Evolutionary conservation across 2,113 vertebrate species (phyloP).

Genomic region (Apistogramma diplotaenia): DNA sequence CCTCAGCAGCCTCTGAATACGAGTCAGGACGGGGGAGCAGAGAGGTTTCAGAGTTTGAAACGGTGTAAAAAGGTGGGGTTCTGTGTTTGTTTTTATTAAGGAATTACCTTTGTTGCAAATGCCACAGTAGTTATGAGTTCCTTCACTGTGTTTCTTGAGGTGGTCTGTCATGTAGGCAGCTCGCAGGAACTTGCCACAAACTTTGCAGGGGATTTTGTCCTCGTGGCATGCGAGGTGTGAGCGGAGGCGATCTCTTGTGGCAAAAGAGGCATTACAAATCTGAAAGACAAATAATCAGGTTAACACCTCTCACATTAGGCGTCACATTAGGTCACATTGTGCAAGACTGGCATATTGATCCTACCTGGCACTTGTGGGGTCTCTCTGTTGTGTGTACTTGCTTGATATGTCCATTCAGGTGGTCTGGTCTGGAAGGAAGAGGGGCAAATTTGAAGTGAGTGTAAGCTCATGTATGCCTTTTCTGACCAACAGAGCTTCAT

Average conservation of each 20-base stretch:
- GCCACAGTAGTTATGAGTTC: conserved; percentile 97
- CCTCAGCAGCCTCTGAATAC: background rate
- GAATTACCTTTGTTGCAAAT: conserved; percentile 99
- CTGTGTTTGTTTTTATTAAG: background rate
- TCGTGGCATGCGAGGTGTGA: conserved; percentile 98
- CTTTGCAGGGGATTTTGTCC: conserved; percentile 98
- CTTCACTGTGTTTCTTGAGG: conserved; percentile 98
- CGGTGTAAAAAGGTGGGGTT: background rate
- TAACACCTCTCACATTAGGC: background rate
- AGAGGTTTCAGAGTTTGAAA: background rate
- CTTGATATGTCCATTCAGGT: conserved; percentile 98
- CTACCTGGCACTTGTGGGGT: conserved; percentile 99
- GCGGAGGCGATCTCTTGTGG: conserved; percentile 95
- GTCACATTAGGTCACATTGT: background rate
- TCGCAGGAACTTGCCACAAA: conserved; percentile 96
- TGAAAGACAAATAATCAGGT: conserved; percentile 62
- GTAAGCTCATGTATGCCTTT: background rate
- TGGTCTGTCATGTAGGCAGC: conserved; percentile 99
- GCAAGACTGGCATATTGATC: background rate
- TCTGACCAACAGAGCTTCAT: background rate
- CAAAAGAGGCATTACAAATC: conserved; percentile 98
- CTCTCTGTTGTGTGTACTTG: conserved; percentile 99
- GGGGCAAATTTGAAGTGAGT: background rate
- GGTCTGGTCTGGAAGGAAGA: conserved; percentile 87
- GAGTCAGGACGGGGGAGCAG: background rate